These are phyloP conservation scores for Pampusana beccarii DNA, from an alignment of 2,113 vertebrate species.

Conservation along the genomic window DNA sequence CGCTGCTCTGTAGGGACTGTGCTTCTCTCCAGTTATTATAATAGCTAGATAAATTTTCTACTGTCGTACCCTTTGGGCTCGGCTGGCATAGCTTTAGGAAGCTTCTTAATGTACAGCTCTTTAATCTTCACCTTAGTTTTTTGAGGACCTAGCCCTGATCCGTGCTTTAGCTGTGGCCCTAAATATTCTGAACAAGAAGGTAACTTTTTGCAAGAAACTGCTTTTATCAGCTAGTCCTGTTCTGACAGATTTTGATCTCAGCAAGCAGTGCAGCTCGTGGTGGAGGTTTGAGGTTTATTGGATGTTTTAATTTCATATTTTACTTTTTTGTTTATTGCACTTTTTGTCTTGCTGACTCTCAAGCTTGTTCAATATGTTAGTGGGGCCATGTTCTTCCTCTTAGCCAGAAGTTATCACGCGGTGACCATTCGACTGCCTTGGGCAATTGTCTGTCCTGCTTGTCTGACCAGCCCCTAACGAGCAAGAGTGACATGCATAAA, in stretches of 20 bases:
- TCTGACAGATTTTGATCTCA: background rate
- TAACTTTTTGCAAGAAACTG: background rate
- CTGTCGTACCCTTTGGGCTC: background rate
- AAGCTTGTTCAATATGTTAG: background rate
- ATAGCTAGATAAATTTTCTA: background rate
- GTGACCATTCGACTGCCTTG: background rate
- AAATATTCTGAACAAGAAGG: background rate
- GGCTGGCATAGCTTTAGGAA: background rate
- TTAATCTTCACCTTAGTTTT: background rate
- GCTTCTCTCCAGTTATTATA: background rate
- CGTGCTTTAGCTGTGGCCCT: background rate
- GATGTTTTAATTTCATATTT: background rate
- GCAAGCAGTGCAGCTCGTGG: background rate
- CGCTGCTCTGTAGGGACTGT: background rate
- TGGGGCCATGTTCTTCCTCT: background rate
- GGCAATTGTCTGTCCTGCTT: background rate
- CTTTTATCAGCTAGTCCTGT: background rate
- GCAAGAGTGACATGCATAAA: background rate
- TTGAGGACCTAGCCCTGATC: background rate
- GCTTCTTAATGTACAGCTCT: background rate
- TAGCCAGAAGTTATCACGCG: background rate
- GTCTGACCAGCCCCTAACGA: background rate
- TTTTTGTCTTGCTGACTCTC: background rate
- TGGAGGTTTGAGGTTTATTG: background rate
- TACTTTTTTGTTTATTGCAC: background rate